Base-by-base conservation (phyloP, 2,797 vertebrate genomes). In the Phaenicophaeus curvirostris region DNA sequence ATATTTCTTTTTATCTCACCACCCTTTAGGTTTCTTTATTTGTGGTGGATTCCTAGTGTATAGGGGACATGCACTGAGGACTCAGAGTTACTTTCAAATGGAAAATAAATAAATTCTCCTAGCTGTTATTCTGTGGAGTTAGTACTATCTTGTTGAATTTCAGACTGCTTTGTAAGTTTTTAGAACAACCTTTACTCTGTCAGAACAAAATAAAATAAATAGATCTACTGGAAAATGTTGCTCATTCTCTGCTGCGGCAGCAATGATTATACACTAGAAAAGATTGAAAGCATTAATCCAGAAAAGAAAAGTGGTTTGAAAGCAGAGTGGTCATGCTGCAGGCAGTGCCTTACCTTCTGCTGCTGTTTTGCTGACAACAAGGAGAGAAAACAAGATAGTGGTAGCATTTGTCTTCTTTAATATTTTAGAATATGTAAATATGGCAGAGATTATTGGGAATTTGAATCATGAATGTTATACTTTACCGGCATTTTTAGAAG, bases 291-390 rank as follows among this genome's bases (percentile, higher is more conserved):
- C 77, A 83, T 95, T 95, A 95, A 90, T 94, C 86, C 86, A 93
- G 86, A 95, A 87, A 67, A 90, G 59, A 89, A 42, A 93, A 96
- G 74, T 87, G 71, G 16, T 94, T 91, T 92, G 92, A 89, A 91
- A 94, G 81, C 92, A 93, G 72, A 84, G 84, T 83, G 81, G 71
- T 89, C 93, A 39, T 93, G 93, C 94, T 96, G 90, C 81, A 96
- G 94, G 93, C 95, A 57, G 84, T 93, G 81, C 68, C 78, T 94
- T 95, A 95, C 90, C 90, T 94, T 95, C 95, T 96, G 93, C 95
- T 95, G 88, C 81, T 89, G 84, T 95, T 95, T 79, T 87, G 80
- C 75, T 90, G 61, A 88, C 66, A 92, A 53, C 57, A 89, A 90
- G 50, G 42, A 90, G 58, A 84, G 69, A 94, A 95, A 94, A 87